phyloP scores from a whole-genome alignment of 2,797 vertebrate genomes.

The Mormyrops boulengeri region DNA sequence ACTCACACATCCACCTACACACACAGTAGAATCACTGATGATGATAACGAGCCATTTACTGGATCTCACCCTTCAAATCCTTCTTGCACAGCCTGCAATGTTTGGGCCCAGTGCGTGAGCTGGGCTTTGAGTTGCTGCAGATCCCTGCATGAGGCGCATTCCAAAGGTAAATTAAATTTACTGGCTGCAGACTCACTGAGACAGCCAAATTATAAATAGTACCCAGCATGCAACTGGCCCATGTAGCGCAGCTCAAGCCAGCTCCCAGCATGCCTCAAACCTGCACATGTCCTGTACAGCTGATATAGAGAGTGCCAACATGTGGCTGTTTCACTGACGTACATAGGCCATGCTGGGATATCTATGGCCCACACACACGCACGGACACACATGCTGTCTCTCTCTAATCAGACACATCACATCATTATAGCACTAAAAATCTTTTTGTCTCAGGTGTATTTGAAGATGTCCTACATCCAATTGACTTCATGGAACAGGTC shows the following conservation, averaged over 20 bases:
- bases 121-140: not conserved
- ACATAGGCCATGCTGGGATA: not conserved
- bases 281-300: not conserved
- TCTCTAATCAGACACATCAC: not conserved
- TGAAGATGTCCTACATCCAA: not conserved
- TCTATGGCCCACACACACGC: not conserved
- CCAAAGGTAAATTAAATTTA: conserved; percentile 9
- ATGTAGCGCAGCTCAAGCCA: not conserved
- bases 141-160: not conserved
- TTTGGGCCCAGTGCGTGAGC: not conserved
- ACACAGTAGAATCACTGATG: not conserved
- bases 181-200: not conserved
- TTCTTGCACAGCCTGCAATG: not conserved
- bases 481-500: not conserved
- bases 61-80: not conserved
- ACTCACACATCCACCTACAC: not conserved
- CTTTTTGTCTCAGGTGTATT: not conserved
- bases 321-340: not conserved
- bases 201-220: conserved; percentile 6
- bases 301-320: not conserved
- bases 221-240: conserved; percentile 2
- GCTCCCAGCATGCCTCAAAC: not conserved
- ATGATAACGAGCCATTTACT: not conserved
- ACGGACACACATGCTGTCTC: not conserved
- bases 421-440: not conserved